Evolutionary conservation across 2,888 invertebrate species (phyloP).

Genomic region (Aplocera efformata): DNA sequence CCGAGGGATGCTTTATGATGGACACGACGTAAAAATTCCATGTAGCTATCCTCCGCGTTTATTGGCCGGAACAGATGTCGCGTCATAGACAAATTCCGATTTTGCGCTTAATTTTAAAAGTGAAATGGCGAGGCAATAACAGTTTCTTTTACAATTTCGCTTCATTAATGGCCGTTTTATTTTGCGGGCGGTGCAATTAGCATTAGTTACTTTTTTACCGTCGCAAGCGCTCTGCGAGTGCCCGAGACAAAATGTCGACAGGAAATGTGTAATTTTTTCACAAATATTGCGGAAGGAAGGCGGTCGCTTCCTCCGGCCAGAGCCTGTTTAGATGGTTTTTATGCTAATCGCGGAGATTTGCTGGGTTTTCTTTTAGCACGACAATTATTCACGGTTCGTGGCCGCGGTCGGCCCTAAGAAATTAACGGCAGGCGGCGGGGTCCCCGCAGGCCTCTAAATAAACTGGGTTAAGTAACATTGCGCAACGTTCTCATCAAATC

Average conservation of each 20-base stretch:
- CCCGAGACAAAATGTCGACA: slow-evolving; percentile 66
- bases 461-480: slow-evolving; percentile 33
- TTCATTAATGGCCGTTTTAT: slow-evolving; percentile 69
- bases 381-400: slow-evolving; percentile 68
- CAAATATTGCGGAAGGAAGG: slow-evolving; percentile 78
- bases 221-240: slow-evolving; percentile 47
- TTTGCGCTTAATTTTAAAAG: slow-evolving; percentile 25
- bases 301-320: slow-evolving; percentile 68
- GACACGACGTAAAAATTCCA: slow-evolving; percentile 71
- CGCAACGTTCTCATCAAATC: slow-evolving; percentile 31
- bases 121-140: slow-evolving; percentile 45
- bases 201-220: slow-evolving; percentile 62
- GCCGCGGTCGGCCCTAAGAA: slow-evolving; percentile 52
- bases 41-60: slow-evolving; percentile 62
- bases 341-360: slow-evolving; percentile 76
- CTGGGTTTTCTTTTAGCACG: slow-evolving; percentile 68
- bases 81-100: slow-evolving; percentile 36
- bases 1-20: slow-evolving; percentile 69
- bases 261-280: slow-evolving; percentile 77
- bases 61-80: slow-evolving; percentile 70
- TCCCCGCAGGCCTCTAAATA: slow-evolving; percentile 24
- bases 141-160: slow-evolving; percentile 56
- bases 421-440: slow-evolving; percentile 45
- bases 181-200: slow-evolving; percentile 64
- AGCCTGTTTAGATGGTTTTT: slow-evolving; percentile 77